Percentiles rank a stretch among this genome's conserved stretches.
Conservation (phyloP, 1,140 invertebrate genomes). For the Luehdorfia chinensis region DNA sequence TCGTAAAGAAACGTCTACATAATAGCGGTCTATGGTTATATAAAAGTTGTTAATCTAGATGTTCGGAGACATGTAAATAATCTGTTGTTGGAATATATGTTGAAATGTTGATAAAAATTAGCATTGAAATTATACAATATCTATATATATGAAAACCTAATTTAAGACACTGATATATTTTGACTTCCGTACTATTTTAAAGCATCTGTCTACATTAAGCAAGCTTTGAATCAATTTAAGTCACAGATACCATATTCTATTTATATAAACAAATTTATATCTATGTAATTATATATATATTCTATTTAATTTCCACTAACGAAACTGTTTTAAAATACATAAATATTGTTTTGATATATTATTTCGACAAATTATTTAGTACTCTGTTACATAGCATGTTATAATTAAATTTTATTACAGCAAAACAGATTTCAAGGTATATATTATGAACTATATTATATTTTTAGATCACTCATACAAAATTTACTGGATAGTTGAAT, state of each 20-base stretch:
- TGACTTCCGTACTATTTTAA: not conserved
- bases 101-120: constrained; percentile 33
- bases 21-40: constrained; percentile 38
- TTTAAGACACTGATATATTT: not conserved
- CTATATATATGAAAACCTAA: not conserved
- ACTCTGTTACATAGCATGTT: too few relatives aligned
- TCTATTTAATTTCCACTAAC: too few relatives aligned
- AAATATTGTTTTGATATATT: too few relatives aligned
- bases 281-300: too few relatives aligned
- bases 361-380: too few relatives aligned
- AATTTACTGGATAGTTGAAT: too few relatives aligned
- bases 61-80: constrained; percentile 37
- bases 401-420: too few relatives aligned
- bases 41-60: constrained; percentile 47
- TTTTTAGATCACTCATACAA: not conserved
- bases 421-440: too few relatives aligned
- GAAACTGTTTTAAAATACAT: too few relatives aligned
- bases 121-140: constrained; percentile 6
- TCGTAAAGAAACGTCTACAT: constrained; percentile 21
- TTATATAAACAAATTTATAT: not conserved
- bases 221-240: not conserved
- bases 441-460: too few relatives aligned
- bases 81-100: constrained; percentile 39
- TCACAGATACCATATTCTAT: not conserved
- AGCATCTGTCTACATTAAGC: not conserved